Conservation (phyloP, 2,888 invertebrate genomes). For the Falcaria lacertinaria region DNA sequence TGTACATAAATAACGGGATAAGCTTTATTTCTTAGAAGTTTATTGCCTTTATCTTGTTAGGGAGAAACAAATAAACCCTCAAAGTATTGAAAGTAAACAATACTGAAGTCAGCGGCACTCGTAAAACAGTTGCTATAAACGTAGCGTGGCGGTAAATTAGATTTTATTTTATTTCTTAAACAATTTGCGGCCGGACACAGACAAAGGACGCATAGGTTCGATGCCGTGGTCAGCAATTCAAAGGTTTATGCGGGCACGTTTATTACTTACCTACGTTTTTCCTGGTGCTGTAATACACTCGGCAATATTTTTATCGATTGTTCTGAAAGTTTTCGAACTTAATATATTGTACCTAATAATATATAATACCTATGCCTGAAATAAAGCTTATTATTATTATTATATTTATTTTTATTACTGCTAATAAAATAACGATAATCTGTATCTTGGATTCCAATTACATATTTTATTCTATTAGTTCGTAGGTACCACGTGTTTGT, state of each 20-base stretch:
- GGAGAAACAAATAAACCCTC: conserved; percentile 49
- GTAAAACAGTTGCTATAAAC: conserved; percentile 70
- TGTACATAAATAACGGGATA: conserved; percentile 20
- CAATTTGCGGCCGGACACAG: conserved; percentile 71
- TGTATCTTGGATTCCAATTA: too few species aligned
- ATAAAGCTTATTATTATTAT: too few species aligned
- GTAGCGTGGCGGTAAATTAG: conserved; percentile 75
- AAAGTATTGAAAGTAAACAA: conserved; percentile 63
- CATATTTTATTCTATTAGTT: too few species aligned
- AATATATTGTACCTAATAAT: too few species aligned
- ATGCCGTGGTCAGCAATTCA: conserved; percentile 75
- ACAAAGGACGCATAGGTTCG: conserved; percentile 73
- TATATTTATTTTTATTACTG: too few species aligned
- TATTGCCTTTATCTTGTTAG: conserved; percentile 42
- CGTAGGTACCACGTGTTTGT: too few species aligned
- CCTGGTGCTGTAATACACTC: conserved; percentile 34
- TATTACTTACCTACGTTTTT: conserved; percentile 64
- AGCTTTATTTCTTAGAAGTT: conserved; percentile 33
- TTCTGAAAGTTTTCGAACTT: too few species aligned
- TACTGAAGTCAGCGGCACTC: conserved; percentile 59
- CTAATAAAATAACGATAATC: too few species aligned
- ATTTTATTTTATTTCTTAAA: conserved; percentile 79
- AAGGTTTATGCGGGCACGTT: conserved; percentile 77
- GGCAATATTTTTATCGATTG: conserved; percentile 16
- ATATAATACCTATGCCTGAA: too few species aligned